Conservation (phyloP, 2,888 invertebrate species). For the Odontocerum albicorne region DNA sequence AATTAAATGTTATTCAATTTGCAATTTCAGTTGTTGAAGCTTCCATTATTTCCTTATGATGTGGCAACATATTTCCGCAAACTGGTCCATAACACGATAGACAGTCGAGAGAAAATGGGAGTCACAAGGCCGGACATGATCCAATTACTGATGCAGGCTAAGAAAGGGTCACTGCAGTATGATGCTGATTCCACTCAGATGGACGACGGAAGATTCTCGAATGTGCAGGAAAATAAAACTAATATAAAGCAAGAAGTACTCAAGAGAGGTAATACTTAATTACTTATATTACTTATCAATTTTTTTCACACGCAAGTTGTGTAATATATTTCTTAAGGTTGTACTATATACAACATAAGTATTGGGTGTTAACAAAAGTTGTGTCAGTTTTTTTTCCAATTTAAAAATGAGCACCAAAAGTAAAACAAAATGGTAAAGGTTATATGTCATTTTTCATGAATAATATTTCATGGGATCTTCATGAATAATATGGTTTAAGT, state of each 20-base stretch:
- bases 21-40: constrained; percentile 29
- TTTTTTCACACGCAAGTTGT: too few species aligned
- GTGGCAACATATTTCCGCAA: constrained; percentile 28
- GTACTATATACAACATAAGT: too few species aligned
- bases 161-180: constrained; percentile 30
- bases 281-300: too few species aligned
- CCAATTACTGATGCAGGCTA: constrained; percentile 32
- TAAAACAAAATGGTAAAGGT: too few species aligned
- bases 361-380: too few species aligned
- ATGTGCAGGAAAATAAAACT: constrained; percentile 15
- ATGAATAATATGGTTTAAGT: too few species aligned
- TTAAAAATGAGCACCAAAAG: too few species aligned
- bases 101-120: constrained; percentile 19
- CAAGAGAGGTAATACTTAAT: constrained; percentile 32
- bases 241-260: constrained; percentile 16
- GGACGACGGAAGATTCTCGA: constrained; percentile 28
- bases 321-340: too few species aligned
- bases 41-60: constrained; percentile 26
- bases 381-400: too few species aligned
- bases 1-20: neutral
- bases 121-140: constrained; percentile 29
- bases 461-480: too few species aligned
- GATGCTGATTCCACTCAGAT: constrained; percentile 20
- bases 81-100: constrained; percentile 25
- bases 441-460: too few species aligned